Evolutionary conservation across 2,113 vertebrate genomes (phyloP), one percentile per base, ranked within the genome.

Genomic region (Meleagris gallopavo): DNA sequence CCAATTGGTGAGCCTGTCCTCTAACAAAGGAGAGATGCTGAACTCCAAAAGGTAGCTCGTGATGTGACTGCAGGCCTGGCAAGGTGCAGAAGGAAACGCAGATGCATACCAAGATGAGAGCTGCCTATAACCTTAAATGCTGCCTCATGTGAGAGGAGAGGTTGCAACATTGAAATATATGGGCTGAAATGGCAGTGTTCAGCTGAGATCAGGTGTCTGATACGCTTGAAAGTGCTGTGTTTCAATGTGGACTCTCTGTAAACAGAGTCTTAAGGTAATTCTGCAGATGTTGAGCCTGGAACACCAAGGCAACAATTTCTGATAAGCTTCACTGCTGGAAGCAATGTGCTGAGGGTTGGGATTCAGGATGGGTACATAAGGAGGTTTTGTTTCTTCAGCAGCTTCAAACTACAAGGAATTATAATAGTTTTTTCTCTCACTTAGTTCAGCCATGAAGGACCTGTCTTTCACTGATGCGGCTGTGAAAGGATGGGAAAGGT

Each of bases 1-100:
- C 4, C 83, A 79, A 72, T 86, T 88, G 90, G 86, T 65, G 57
- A 95, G 75, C 21, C 29, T 84, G 91, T 88, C 96, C 7, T 94
- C 88, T 71, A 19, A 30, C 32, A 43, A 27, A 46, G 45, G 41
- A 78, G 43, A 36, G 52, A 66, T 1, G 0, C 69, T 58, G 88
- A 87, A 55, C 81, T 92, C 25, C 20, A 75, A 67, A 90, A 89
- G 62, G 16, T 11, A 8, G 64, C 58, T 71, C n/a, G 21, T 34
- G 50, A 46, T 80, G 27, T 30, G 57, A 41, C 45, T 54, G 43
- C 40, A 71, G 80, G 60, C 24, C 38, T 78, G 52, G 61, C 65
- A 90, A 86, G 45, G 41, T 41, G 45, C 54, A 50, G 18, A 11
- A 45, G 71, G 67, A 78, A 48, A 18, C 16, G 36, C n/a, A 60